Evolutionary conservation across 2,113 vertebrate species (phyloP).

Genomic region (Desmodus rotundus): DNA sequence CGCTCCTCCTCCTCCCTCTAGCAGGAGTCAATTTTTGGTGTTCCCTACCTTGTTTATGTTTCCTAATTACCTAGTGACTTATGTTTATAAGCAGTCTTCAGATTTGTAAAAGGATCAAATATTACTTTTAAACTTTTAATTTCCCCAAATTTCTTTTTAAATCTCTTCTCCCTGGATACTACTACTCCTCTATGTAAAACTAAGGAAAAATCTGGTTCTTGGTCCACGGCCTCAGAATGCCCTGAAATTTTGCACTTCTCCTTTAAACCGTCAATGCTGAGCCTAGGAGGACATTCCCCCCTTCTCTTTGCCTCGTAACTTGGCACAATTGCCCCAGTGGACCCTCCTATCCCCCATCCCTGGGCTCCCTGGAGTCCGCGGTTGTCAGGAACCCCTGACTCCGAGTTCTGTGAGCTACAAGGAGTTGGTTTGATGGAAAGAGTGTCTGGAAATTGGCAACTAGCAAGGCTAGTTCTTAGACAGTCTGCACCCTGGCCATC

Average conservation of each 20-base stretch:
- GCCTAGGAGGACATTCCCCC: not conserved
- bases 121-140: not conserved
- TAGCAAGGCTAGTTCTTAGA: not conserved
- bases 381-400: not conserved
- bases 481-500: too few species aligned
- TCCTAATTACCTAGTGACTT: not conserved
- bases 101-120: not conserved
- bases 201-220: not conserved
- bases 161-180: not conserved
- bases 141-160: not conserved
- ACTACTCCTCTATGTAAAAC: not conserved
- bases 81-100: not conserved
- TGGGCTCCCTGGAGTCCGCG: not conserved
- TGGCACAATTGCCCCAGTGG: not conserved
- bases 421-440: not conserved
- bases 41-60: not conserved
- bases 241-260: not conserved
- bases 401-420: not conserved
- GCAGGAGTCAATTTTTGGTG: not conserved
- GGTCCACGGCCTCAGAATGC: not conserved
- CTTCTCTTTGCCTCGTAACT: not conserved
- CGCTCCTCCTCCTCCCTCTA: not conserved
- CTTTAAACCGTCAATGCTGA: not conserved
- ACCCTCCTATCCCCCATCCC: fast-evolving
- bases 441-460: not conserved